phyloP scores from a whole-genome alignment of 2,113 vertebrate genomes.

The Sphaerodactylus townsendi region DNA sequence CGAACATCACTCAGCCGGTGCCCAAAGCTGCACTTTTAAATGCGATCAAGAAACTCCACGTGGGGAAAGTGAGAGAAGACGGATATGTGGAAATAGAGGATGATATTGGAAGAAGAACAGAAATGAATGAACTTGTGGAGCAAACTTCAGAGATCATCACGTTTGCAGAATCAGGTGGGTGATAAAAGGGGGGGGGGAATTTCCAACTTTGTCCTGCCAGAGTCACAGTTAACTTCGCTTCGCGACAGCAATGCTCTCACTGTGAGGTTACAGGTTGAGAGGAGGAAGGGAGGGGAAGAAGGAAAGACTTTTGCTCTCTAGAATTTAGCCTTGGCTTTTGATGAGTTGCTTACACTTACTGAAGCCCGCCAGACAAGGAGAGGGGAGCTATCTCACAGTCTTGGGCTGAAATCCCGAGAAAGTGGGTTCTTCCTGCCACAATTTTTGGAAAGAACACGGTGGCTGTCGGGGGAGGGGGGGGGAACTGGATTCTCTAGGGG shows the following conservation, averaged over 20 bases:
- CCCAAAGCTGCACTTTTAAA: slow-evolving; percentile 96
- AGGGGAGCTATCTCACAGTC: slow-evolving; percentile 59
- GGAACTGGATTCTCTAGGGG: slow-evolving; percentile 22
- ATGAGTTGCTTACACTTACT: slow-evolving; percentile 65
- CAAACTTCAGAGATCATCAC: slow-evolving; percentile 99
- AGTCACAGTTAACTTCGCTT: slow-evolving; percentile 46
- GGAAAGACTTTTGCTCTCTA: slow-evolving; percentile 56
- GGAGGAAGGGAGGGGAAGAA: not conserved
- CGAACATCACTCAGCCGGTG: slow-evolving; percentile 95
- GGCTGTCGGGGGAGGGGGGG: not conserved
- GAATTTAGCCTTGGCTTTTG: slow-evolving; percentile 56
- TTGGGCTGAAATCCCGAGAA: slow-evolving; percentile 54
- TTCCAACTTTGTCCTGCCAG: slow-evolving; percentile 33
- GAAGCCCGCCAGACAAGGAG: slow-evolving; percentile 51
- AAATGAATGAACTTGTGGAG: slow-evolving; percentile 82
- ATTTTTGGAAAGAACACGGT: slow-evolving; percentile 45
- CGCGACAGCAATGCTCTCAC: slow-evolving; percentile 44
- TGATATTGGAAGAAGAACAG: slow-evolving; percentile 84
- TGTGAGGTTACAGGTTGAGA: slow-evolving; percentile 40
- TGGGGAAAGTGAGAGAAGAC: slow-evolving; percentile 92
- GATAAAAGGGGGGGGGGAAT: slow-evolving; percentile 41
- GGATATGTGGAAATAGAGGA: slow-evolving; percentile 94
- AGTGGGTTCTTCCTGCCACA: slow-evolving; percentile 51
- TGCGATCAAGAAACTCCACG: slow-evolving; percentile 94
- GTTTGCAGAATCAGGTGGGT: slow-evolving; percentile 96